These are phyloP conservation scores for Notolabrus celidotus DNA, from an alignment of 2,797 vertebrate genomes.

Conservation along the genomic window DNA sequence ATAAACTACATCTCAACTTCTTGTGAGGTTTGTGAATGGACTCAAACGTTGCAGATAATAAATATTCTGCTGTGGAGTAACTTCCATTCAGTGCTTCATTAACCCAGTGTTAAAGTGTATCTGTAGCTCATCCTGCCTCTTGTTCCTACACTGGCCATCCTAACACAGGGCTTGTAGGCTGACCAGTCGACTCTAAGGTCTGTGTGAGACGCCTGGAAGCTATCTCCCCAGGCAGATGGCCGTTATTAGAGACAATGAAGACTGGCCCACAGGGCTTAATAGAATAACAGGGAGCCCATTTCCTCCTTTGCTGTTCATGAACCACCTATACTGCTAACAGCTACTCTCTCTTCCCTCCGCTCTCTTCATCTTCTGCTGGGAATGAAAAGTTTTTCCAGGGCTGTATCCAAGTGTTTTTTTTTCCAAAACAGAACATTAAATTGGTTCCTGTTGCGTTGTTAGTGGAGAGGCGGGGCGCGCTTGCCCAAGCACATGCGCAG, in stretches of 20 bases:
- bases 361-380: conserved; percentile 36
- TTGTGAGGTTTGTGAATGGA: neutral
- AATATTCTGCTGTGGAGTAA: neutral
- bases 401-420: conserved; percentile 27
- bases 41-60: neutral
- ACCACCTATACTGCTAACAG: conserved; percentile 34
- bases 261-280: conserved; percentile 53
- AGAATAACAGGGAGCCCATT: conserved; percentile 63
- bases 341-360: conserved; percentile 1
- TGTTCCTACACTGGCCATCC: neutral
- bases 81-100: neutral
- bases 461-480: conserved; percentile 9
- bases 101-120: neutral
- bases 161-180: conserved; percentile 13
- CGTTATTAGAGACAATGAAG: conserved; percentile 76
- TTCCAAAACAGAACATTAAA: conserved; percentile 31
- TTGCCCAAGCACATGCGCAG: conserved; percentile 33
- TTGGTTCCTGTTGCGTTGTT: conserved; percentile 50
- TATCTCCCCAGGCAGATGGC: conserved; percentile 73
- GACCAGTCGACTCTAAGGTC: conserved; percentile 41
- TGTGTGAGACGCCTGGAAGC: conserved; percentile 66
- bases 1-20: neutral
- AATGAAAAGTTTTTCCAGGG: conserved; percentile 57
- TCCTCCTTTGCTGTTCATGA: conserved; percentile 47
- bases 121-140: neutral